These are phyloP conservation scores for Galagoides demidoff DNA, from an alignment of 2,797 vertebrate genomes.

Conservation along the genomic window DNA sequence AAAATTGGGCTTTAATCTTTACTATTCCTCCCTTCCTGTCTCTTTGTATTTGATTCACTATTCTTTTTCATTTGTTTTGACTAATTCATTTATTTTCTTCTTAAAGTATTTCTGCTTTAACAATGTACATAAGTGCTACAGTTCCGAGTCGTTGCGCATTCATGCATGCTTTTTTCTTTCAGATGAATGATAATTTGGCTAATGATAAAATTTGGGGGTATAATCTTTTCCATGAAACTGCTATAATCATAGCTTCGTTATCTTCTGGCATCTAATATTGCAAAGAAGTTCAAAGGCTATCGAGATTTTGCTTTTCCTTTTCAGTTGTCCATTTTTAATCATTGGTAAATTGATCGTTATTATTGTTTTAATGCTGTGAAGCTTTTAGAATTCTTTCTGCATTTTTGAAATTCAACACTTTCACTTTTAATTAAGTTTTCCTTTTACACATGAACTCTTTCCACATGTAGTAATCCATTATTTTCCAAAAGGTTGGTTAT, in stretches of 20 bases:
- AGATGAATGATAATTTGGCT: constrained; percentile 42
- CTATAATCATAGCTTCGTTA: constrained; percentile 52
- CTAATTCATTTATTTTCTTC: not conserved
- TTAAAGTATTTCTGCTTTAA: not conserved
- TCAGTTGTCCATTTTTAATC: constrained; percentile 22
- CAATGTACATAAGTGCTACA: not conserved
- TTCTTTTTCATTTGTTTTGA: constrained; percentile 5
- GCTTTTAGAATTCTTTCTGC: constrained; percentile 54
- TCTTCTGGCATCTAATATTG: constrained; percentile 41
- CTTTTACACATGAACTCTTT: not conserved
- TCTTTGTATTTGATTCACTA: not conserved
- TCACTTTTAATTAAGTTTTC: constrained; percentile 55
- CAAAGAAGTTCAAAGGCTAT: not conserved
- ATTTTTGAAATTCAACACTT: constrained; percentile 33
- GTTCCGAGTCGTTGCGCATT: not conserved
- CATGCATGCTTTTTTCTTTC: constrained; percentile 14
- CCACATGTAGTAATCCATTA: constrained; percentile 2
- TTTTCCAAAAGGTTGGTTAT: constrained; percentile 7
- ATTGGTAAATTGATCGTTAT: not conserved
- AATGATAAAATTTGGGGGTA: not conserved
- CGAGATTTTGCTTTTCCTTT: constrained; percentile 20
- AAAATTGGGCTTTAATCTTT: not conserved
- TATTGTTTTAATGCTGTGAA: not conserved
- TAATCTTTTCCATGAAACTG: not conserved
- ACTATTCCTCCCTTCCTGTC: not conserved